Evolutionary conservation across 2,113 vertebrate genomes (phyloP).

Genomic region (Lathamus discolor): DNA sequence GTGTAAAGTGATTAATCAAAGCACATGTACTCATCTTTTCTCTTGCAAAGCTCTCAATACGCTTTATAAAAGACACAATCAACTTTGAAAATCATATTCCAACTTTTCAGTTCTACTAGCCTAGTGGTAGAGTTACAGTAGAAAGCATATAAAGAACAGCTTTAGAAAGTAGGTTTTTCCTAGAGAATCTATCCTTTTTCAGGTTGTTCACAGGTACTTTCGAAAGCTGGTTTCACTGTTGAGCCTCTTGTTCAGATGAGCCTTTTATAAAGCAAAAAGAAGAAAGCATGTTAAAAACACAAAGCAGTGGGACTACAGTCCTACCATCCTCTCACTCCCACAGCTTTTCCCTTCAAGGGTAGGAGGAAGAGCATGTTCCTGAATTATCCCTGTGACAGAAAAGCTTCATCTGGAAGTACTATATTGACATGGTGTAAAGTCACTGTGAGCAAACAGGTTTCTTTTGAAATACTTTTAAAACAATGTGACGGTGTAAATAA

Average conservation of each 20-base stretch:
- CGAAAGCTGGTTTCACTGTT: not conserved
- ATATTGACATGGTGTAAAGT: not conserved
- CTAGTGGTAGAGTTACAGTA: not conserved
- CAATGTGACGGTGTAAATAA: not conserved
- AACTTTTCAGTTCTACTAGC: not conserved
- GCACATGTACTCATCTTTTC: not conserved
- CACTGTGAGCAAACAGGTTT: not conserved
- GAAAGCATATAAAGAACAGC: not conserved
- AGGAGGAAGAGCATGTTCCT: not conserved
- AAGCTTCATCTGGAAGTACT: not conserved
- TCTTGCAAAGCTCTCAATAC: not conserved
- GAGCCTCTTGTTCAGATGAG: not conserved
- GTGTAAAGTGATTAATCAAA: not conserved
- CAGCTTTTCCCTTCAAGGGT: not conserved
- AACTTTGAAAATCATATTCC: not conserved
- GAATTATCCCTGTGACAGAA: not conserved
- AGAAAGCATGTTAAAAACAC: not conserved
- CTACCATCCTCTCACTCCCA: not conserved
- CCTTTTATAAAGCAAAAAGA: not conserved
- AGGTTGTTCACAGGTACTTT: not conserved
- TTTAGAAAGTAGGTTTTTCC: not conserved
- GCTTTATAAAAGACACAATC: not conserved
- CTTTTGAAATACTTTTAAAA: not conserved
- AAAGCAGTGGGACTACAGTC: not conserved
- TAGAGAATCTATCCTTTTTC: not conserved